A percentile compares a stretch with the other conserved stretches of the same genome.
Evolutionary conservation across 2,113 vertebrate genomes (phyloP).

Genomic region (Oncorhynchus masou): DNA sequence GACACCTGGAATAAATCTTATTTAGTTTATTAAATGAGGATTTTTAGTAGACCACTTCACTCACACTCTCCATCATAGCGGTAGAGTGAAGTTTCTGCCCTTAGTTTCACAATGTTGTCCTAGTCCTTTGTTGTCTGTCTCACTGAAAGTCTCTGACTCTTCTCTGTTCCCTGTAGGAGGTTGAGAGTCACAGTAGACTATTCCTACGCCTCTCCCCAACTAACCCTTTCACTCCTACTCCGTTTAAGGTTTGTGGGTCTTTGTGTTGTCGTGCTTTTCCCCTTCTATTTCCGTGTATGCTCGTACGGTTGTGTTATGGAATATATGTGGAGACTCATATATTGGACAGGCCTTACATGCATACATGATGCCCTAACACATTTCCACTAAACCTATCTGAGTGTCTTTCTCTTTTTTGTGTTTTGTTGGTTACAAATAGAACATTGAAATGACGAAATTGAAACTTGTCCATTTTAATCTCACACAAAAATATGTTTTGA

Average conservation of each 20-base stretch:
- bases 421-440: conserved; percentile 18
- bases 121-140: not conserved
- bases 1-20: not conserved
- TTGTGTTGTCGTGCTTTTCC: conserved; percentile 50
- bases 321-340: conserved; percentile 3
- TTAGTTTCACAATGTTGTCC: not conserved
- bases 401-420: not conserved
- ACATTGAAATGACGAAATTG: not conserved
- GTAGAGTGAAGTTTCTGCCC: not conserved
- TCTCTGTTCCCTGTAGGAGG: conserved; percentile 88
- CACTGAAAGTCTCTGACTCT: conserved; percentile 59
- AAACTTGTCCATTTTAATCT: not conserved
- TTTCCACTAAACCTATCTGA: conserved; percentile 1
- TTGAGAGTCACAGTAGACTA: conserved; percentile 88
- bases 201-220: conserved; percentile 89
- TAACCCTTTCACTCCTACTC: conserved; percentile 97
- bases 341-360: conserved; percentile 23
- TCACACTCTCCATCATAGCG: not conserved
- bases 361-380: conserved; percentile 46
- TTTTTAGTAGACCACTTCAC: not conserved
- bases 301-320: conserved; percentile 8
- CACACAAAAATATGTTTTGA: not conserved
- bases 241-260: conserved; percentile 94
- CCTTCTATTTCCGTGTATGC: conserved; percentile 28
- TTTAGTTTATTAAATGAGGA: not conserved